Base-by-base conservation (phyloP, 2,888 invertebrate genomes). In the Eupithecia dodoneata region DNA sequence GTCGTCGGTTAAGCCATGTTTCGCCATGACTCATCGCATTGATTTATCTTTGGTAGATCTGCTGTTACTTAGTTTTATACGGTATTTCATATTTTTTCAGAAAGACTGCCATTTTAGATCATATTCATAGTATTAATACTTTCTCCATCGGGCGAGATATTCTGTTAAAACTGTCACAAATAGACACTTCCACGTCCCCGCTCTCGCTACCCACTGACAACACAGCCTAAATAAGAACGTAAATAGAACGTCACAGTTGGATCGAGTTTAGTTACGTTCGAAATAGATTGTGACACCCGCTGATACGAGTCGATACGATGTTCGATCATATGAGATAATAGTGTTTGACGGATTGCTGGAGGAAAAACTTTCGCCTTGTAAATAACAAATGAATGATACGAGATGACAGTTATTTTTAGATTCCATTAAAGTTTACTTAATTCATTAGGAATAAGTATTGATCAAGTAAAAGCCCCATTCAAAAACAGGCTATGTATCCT, bases 231-330 rank as follows among this genome's bases (percentile, higher is more conserved):
- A 18, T 59, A 59, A 10, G 52, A 66, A 72, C 45, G 44, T 71
- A 77, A 79, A 79, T 81, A 73, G 72, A 77, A 83, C 73, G 69
- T 76, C 75, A 72, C 78, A 74, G 70, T 73, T 65, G 74, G 74
- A 77, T 80, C 78, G 73, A 79, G 49, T 82, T 80, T 78, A 80
- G 76, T 73, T 80, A 81, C 76, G 75, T 81, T 82, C 79, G 80
- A 76, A 75, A 79, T 81, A 83, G 80, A 79, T 83, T 80, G 73
- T 76, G 73, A 79, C 81, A 66, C 80, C 79, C 80, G 77, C 82
- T 76, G 67, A 71, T 75, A 63, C 12, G 63, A 71, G 63, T 12
- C 79, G 82, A 82, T 79, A 74, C 66, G 73, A 73, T 73, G 65
- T 76, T 79, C 80, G 73, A 76, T 82, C 76, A 73, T 77, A 79